phyloP scores from a whole-genome alignment of 2,113 vertebrate genomes.

The Xerus inauris region DNA sequence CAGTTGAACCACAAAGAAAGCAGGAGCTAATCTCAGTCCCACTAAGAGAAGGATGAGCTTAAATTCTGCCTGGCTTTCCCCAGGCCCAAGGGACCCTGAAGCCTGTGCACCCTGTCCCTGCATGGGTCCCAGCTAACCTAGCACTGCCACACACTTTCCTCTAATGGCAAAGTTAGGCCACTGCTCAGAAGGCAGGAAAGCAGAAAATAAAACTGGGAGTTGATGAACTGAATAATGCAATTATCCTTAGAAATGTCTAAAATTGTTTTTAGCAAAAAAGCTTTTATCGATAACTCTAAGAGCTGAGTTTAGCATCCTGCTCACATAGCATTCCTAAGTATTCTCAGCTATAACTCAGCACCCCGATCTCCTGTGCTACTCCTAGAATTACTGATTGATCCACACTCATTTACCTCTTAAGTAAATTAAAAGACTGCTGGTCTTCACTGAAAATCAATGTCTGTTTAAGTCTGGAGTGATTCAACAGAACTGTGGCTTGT shows the following conservation, averaged over 20 bases:
- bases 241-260: not conserved
- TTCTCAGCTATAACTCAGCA: not conserved
- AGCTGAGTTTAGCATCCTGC: not conserved
- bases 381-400: not conserved
- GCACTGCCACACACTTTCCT: not conserved
- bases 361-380: not conserved
- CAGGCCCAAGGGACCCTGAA: not conserved
- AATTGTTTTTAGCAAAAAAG: not conserved
- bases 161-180: not conserved
- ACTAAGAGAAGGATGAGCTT: not conserved
- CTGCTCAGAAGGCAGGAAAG: not conserved
- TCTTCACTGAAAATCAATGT: conserved; percentile 26
- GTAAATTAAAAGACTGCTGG: conserved; percentile 57
- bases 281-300: conserved; percentile 17
- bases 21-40: not conserved
- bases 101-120: not conserved
- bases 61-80: not conserved
- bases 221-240: not conserved
- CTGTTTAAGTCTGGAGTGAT: conserved; percentile 1
- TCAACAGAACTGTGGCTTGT: not conserved
- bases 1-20: not conserved
- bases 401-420: not conserved
- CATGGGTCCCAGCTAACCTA: not conserved
- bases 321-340: not conserved
- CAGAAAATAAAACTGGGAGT: not conserved